Evolutionary conservation across 1,140 invertebrate genomes (phyloP), one percentile per base, ranked within the genome.

Genomic region (Olivierus martensii): DNA sequence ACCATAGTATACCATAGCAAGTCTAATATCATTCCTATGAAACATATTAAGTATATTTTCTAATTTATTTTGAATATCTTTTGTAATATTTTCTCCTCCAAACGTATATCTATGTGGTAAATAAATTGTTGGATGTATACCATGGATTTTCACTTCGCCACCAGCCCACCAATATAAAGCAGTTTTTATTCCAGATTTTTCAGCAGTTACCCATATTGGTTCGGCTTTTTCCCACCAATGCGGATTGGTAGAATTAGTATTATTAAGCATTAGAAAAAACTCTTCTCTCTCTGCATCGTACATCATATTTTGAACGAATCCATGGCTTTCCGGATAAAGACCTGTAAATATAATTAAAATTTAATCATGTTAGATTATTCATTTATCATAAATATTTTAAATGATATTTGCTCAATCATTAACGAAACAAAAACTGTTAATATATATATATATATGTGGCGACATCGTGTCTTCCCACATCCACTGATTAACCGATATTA

Each of bases 181-280:
- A 9, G 58, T 52, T 37, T 49, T 59, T 34, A 62, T 61, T 12
- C 59, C 59, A 60, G 66, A 46, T 11, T 60, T 62, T 15, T 60
- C 59, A 4, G 65, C 65, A 2, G 64, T 61, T 9, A 65, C 56
- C 66, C 67, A 68, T 4, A 67, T 18, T 0, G 65, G 66, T 41
- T 67, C 65, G 0, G 59, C 67, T 10, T 51, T 59, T 38, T 63
- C 56, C 67, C 67, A 68, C 63, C 66, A 66, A 19, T 60, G 56
- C 0, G 57, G 12, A 17, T 62, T 39, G 7, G 52, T 58, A 35
- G 61, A 53, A 17, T 60, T 61, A 2, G 53, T 49, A 21, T 61
- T 59, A 2, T 53, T 47, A 12, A 58, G 55, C 35, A 63, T 63
- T 5, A 62, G 42, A 43, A 66, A 68, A 2, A 49, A 55, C 28